These are phyloP conservation scores for Cataglyphis albicans DNA, from an alignment of 2,888 invertebrate genomes.

Conservation along the genomic window DNA sequence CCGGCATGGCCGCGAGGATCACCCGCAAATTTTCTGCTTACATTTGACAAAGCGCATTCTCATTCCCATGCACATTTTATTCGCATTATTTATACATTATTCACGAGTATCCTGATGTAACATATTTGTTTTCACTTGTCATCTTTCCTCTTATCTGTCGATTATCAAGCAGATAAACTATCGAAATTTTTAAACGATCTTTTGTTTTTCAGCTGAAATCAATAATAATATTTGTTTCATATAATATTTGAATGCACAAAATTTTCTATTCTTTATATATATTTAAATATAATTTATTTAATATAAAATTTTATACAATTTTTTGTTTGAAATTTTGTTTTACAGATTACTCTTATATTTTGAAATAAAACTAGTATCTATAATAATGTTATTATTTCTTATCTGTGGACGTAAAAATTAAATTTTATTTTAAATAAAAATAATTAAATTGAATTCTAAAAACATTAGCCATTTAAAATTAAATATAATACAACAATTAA, in stretches of 20 bases:
- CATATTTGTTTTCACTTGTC: too few species aligned
- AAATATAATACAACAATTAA: slow-evolving; percentile 5
- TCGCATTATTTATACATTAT: too few species aligned
- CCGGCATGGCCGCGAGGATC: slow-evolving; percentile 43
- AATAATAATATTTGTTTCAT: neutral
- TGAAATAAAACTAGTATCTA: neutral
- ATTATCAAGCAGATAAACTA: too few species aligned
- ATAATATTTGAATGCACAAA: neutral
- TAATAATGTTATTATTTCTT: neutral
- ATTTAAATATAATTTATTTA: neutral
- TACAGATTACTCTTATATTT: neutral
- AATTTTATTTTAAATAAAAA: too few species aligned
- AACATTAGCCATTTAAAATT: too few species aligned
- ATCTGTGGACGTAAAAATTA: neutral
- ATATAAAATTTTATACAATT: neutral
- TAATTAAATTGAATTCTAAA: too few species aligned
- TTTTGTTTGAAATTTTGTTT: neutral
- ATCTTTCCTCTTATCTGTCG: too few species aligned
- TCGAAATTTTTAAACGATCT: neutral
- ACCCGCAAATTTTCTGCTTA: neutral
- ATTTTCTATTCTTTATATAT: neutral
- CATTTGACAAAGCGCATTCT: too few species aligned
- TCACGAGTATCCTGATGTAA: too few species aligned
- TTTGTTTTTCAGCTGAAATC: neutral
- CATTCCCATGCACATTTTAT: too few species aligned